Percentiles rank a stretch among this genome's conserved stretches.
Conservation (phyloP, 2,113 vertebrate genomes). For the Aviceda subcristata region DNA sequence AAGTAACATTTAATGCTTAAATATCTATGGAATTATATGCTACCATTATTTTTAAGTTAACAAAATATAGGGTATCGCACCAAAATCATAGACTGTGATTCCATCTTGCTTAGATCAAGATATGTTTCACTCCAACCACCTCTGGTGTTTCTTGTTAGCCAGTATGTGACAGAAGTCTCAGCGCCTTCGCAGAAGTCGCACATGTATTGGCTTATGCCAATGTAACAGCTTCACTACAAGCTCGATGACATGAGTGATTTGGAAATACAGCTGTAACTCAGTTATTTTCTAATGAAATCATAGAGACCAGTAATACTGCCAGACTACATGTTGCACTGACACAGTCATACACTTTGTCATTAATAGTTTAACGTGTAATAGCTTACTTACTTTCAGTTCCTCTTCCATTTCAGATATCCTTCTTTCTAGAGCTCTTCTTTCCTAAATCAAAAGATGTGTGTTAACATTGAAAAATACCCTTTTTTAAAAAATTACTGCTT, state of each 20-base stretch:
- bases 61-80: background rate
- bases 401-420: constrained; percentile 99
- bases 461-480: constrained; percentile 24
- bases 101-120: background rate
- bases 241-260: background rate
- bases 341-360: background rate
- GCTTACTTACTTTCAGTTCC: constrained; percentile 94
- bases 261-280: background rate
- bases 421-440: constrained; percentile 99
- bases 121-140: background rate
- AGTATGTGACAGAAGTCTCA: background rate
- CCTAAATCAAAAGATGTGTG: constrained; percentile 74
- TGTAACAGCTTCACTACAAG: background rate
- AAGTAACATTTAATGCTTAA: background rate
- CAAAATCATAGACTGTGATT: background rate
- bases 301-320: background rate
- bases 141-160: background rate
- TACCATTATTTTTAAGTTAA: background rate
- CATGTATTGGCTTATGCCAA: rapidly evolving
- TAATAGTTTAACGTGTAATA: background rate
- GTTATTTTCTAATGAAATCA: background rate
- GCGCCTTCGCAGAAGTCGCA: background rate
- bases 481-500: background rate
- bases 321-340: background rate
- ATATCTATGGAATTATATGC: background rate